A percentile compares a stretch with the other conserved stretches of the same genome.
Evolutionary conservation across 2,888 invertebrate species (phyloP).

Genomic region (Caenorhabditis wallacei): DNA sequence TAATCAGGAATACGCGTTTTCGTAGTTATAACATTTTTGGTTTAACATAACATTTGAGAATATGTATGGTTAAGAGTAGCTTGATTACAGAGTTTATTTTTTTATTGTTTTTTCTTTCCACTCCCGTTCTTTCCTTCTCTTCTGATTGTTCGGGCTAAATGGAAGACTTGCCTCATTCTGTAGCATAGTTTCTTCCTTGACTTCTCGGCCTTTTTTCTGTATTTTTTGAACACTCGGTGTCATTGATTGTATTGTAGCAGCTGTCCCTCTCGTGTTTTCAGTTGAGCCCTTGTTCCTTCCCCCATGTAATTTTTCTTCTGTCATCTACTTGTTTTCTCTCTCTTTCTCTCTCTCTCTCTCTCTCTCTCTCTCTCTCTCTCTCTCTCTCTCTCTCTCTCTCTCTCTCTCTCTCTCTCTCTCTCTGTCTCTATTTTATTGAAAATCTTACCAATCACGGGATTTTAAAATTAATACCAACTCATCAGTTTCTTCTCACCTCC

Average conservation of each 20-base stretch:
- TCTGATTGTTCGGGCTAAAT: conserved; percentile 25
- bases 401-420: too few species aligned
- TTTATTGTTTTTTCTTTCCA: neutral
- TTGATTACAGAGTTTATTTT: too few species aligned
- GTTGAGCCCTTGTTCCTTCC: neutral
- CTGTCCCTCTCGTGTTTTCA: neutral
- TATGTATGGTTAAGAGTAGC: too few species aligned
- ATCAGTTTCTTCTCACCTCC: neutral
- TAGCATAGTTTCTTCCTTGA: conserved; percentile 32
- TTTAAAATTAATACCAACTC: neutral
- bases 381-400: too few species aligned
- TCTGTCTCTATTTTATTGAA: neutral
- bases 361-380: too few species aligned
- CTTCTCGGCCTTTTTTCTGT: conserved; percentile 5
- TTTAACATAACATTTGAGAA: too few species aligned
- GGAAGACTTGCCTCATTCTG: conserved; percentile 34
- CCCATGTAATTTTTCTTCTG: conserved; percentile 4
- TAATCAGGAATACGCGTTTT: too few species aligned
- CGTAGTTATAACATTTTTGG: too few species aligned
- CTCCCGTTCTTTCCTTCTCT: conserved; percentile 15
- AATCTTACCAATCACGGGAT: conserved; percentile 45
- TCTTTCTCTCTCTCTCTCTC: neutral
- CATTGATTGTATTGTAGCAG: conserved; percentile 16
- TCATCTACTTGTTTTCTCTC: neutral
- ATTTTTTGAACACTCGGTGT: conserved; percentile 25